phyloP scores from a whole-genome alignment of 2,113 vertebrate genomes.

The Anthoscopus minutus region DNA sequence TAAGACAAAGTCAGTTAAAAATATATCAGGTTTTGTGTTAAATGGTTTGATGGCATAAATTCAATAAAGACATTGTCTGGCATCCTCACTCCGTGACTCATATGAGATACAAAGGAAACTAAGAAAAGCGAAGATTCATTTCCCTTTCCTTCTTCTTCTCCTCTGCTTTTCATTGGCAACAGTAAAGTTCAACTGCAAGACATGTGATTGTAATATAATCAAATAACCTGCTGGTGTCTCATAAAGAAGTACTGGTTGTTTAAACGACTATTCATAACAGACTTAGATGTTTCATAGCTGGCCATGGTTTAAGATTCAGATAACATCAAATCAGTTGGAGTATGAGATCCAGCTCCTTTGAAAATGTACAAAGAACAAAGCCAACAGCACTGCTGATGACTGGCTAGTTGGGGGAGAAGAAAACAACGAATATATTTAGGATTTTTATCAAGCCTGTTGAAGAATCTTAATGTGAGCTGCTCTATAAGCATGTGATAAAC shows the following conservation, averaged over 20 bases:
- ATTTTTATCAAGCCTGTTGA: conserved; percentile 19
- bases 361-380: conserved; percentile 34
- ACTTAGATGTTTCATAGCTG: conserved; percentile 36
- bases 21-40: conserved; percentile 55
- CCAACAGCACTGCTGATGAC: background rate
- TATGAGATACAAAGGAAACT: conserved; percentile 5
- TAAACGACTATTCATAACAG: conserved; percentile 32
- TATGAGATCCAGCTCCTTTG: background rate
- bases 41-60: conserved; percentile 56
- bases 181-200: conserved; percentile 49
- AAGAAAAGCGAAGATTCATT: conserved; percentile 46
- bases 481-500: background rate
- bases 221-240: conserved; percentile 59
- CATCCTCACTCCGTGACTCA: background rate
- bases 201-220: conserved; percentile 55
- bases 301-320: conserved; percentile 17
- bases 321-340: conserved; percentile 39
- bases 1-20: conserved; percentile 45
- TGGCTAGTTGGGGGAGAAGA: background rate
- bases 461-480: background rate
- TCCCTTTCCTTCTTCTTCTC: conserved; percentile 15
- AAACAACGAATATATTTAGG: conserved; percentile 17
- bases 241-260: conserved; percentile 46
- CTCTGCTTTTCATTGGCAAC: conserved; percentile 43
- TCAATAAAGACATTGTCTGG: conserved; percentile 59